Percentiles rank a stretch among this genome's conserved stretches.
These are phyloP conservation scores for Sepioteuthis lessoniana DNA, from an alignment of 2,888 invertebrate genomes.

Conservation along the genomic window DNA sequence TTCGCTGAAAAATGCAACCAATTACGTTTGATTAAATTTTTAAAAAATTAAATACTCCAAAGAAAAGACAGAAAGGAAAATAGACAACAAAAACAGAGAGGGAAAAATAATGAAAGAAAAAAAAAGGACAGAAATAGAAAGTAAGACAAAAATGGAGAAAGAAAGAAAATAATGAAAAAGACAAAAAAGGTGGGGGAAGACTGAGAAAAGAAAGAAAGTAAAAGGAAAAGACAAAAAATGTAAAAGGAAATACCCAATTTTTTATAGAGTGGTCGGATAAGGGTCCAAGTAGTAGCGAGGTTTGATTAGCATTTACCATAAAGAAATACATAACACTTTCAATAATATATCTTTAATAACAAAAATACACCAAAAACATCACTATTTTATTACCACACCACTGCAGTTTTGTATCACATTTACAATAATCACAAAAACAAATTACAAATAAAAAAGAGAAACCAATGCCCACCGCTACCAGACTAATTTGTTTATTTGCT, in stretches of 20 bases:
- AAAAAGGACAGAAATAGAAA: conserved; percentile 38
- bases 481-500: neutral
- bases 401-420: too few relatives aligned
- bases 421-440: too few relatives aligned
- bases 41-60: neutral
- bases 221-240: neutral
- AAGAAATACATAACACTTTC: too few relatives aligned
- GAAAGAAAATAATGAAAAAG: neutral
- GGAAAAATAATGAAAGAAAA: neutral
- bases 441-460: neutral
- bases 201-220: neutral
- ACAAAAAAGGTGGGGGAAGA: neutral
- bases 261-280: too few relatives aligned
- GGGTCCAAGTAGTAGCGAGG: too few relatives aligned
- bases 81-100: neutral
- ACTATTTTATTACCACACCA: too few relatives aligned
- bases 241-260: neutral
- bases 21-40: too few relatives aligned
- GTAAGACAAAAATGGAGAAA: neutral
- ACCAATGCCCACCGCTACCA: neutral
- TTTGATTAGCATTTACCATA: too few relatives aligned
- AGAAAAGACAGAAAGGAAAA: conserved; percentile 44
- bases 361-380: too few relatives aligned
- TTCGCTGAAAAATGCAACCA: too few relatives aligned
- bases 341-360: too few relatives aligned